Base-by-base conservation (phyloP, 2,113 vertebrate species). In the Hippocampus abdominalis region DNA sequence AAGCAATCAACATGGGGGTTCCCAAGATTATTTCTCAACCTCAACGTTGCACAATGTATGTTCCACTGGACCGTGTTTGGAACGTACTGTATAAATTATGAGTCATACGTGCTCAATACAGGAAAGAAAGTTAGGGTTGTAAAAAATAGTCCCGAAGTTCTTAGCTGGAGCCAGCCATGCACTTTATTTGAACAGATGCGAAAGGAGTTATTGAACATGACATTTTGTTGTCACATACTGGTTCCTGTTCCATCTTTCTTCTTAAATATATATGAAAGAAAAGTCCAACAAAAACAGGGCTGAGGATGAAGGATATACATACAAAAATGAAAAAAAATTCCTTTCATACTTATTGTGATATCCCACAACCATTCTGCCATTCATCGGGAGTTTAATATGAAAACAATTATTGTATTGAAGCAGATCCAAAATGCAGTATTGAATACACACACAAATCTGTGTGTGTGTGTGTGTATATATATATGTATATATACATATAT, bases 271-370 rank as follows among this genome's bases (percentile, higher is more conserved):
- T 64, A 46, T 27, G 18, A 16, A 32, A 64, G 39, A n/a, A 15
- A 64, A 64, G 36, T 64, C 42, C 63, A 46, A 64, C 63, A 46
- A 64, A 64, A 64, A 27, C 42, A 46, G 25, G 42, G 40, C 13
- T 9, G 15, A 46, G n/a, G 12, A 48, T 48, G 42, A 64, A 64
- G 40, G 42, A 8, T 23, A 23, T 2, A 64, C 15, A 23, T 2
- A 64, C 15, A 25, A 23, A 40, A 23, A 40, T 63, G 61, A 63
- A 23, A 62, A 63, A 63, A 36, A 63, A 29, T 8, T 29, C 25
- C 61, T 42, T 42, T 21, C 63, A 64, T 44, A 25, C 23, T 46
- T 64, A 8, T 15, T 46, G 42, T 60, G 27, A 18, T 29, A 60
- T 60, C 2, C 2, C 15, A 32, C 29, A 60, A 60, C 27, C 27